These are phyloP conservation scores for Dendrophyllia cribrosa DNA, from an alignment of 64 coral and sea anemone species.

Conservation along the genomic window DNA sequence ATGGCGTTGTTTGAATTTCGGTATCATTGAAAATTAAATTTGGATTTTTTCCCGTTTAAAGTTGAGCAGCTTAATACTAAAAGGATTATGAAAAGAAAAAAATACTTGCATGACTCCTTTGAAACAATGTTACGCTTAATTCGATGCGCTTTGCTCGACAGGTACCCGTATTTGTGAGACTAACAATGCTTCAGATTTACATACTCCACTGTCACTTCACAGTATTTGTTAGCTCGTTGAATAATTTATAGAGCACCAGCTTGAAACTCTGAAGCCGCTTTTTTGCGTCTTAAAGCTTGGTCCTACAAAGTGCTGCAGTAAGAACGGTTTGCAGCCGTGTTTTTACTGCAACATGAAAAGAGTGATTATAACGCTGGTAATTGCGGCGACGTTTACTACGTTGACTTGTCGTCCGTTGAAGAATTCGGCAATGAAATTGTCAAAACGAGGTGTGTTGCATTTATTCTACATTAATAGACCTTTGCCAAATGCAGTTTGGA, in stretches of 20 bases:
- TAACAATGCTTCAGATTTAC: not conserved
- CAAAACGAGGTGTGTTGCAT: not conserved
- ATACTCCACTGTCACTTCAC: not conserved
- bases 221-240: constrained; percentile 1
- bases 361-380: not conserved
- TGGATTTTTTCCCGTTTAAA: no score
- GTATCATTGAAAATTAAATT: no score
- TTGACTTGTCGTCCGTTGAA: not conserved
- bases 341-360: constrained; percentile 15
- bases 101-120: no score
- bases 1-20: no score
- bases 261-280: constrained; percentile 3
- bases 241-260: constrained; percentile 27
- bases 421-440: not conserved
- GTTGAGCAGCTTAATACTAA: no score
- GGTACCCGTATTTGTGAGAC: constrained; percentile 14
- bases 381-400: not conserved
- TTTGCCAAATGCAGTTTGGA: not conserved
- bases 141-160: not conserved
- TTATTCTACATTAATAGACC: not conserved
- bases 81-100: no score
- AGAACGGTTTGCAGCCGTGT: not conserved
- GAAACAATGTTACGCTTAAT: not conserved
- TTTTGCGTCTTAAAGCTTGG: not conserved
- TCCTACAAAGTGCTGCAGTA: not conserved